A percentile compares a stretch with the other conserved stretches of the same genome.
Conservation (phyloP, 2,113 vertebrate genomes). For the Octodon degus region DNA sequence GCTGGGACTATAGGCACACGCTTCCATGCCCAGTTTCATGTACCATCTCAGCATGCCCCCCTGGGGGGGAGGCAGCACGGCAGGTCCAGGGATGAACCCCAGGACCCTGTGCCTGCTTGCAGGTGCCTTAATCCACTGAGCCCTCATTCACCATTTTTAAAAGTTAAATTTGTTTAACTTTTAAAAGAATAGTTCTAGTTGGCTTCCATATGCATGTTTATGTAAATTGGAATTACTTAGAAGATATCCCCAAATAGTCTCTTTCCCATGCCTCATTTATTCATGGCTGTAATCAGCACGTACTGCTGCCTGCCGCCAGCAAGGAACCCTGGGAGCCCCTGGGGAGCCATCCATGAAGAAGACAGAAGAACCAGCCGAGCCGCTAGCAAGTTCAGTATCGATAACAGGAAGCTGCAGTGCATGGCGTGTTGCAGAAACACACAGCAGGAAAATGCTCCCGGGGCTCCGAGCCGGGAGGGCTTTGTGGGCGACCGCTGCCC, state of each 20-base stretch:
- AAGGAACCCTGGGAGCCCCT: background rate
- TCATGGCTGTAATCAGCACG: background rate
- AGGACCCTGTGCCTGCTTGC: too few relatives aligned
- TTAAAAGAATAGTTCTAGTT: constrained; percentile 30
- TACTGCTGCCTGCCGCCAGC: background rate
- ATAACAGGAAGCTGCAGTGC: background rate
- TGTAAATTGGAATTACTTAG: background rate
- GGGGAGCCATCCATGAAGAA: background rate
- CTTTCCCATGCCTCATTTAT: background rate
- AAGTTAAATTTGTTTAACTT: background rate
- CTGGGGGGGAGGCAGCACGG: too few relatives aligned
- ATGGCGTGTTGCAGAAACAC: background rate
- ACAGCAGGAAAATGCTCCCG: background rate
- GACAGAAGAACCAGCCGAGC: background rate
- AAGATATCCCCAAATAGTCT: background rate
- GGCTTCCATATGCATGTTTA: background rate
- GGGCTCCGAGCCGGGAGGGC: background rate
- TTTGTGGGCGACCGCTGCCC: background rate
- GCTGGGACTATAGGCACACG: too few relatives aligned
- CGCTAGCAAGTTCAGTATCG: background rate
- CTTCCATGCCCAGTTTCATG: too few relatives aligned
- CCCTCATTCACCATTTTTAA: background rate
- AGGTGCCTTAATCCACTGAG: too few relatives aligned
- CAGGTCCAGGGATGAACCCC: too few relatives aligned
- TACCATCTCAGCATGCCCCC: too few relatives aligned